Conservation (phyloP, 2,888 invertebrate species). For the Ichneumoninae sp. region DNA sequence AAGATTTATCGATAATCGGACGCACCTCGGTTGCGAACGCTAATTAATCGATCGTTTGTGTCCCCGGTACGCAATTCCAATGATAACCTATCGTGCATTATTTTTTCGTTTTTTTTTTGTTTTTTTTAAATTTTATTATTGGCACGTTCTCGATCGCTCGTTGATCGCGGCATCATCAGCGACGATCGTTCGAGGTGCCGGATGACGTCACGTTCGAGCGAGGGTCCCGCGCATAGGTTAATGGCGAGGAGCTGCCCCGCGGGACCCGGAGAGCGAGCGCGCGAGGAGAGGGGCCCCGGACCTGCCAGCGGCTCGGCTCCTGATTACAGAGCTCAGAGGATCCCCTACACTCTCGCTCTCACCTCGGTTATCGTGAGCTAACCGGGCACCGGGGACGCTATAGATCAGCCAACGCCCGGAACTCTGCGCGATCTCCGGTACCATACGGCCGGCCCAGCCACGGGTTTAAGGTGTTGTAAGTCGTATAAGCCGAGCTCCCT, state of each 20-base stretch:
- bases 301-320: conserved; percentile 79
- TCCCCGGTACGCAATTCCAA: conserved; percentile 26
- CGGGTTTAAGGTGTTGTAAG: conserved; percentile 78
- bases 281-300: conserved; percentile 40
- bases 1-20: not conserved
- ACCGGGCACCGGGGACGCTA: conserved; percentile 76
- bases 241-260: conserved; percentile 79
- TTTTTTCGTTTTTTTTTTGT: conserved; percentile 32
- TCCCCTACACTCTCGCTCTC: conserved; percentile 83
- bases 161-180: conserved; percentile 59
- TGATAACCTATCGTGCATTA: conserved; percentile 54
- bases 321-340: conserved; percentile 84
- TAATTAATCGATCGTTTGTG: conserved; percentile 50
- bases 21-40: not conserved
- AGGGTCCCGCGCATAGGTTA: conserved; percentile 80
- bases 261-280: conserved; percentile 72
- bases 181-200: conserved; percentile 40
- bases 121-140: conserved; percentile 26
- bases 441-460: conserved; percentile 25
- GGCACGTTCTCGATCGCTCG: conserved; percentile 46
- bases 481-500: conserved; percentile 66
- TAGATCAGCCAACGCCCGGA: conserved; percentile 78
- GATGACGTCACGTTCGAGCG: conserved; percentile 67
- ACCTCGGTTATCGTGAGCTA: conserved; percentile 78
- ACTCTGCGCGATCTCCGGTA: conserved; percentile 72